Conservation (phyloP, 2,888 invertebrate genomes). For the Hirtodrosophila duncani region DNA sequence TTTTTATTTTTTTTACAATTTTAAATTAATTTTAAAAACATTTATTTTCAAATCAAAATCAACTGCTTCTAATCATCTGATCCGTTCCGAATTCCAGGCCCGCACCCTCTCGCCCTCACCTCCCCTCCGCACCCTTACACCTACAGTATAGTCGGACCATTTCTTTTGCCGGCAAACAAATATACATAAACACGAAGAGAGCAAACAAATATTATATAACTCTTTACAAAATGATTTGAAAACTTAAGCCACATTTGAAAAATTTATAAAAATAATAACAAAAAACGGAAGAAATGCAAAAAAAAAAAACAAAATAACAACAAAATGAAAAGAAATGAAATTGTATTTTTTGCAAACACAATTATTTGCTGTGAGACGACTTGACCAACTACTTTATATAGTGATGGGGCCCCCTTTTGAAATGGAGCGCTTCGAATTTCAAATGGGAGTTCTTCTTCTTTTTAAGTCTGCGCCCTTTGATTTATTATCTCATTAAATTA, state of each 20-base stretch:
- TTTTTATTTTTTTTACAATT: slow-evolving; percentile 38
- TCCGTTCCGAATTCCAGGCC: no score
- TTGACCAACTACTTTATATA: slow-evolving; percentile 58
- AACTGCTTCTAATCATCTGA: no score
- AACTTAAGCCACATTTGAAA: slow-evolving; percentile 10
- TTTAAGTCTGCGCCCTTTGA: slow-evolving; percentile 73
- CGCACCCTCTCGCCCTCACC: no score
- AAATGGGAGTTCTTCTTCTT: slow-evolving; percentile 35
- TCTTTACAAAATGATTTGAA: slow-evolving; percentile 26
- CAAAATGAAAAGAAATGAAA: slow-evolving; percentile 25
- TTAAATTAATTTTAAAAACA: no score
- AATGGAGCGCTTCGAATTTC: slow-evolving; percentile 13
- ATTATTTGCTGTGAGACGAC: slow-evolving; percentile 55
- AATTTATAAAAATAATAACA: slow-evolving; percentile 43
- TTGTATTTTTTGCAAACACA: slow-evolving; percentile 26
- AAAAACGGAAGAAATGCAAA: slow-evolving; percentile 24
- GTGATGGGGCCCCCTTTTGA: slow-evolving; percentile 64
- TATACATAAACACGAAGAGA: slow-evolving; percentile 26
- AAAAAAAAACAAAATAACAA: slow-evolving; percentile 42
- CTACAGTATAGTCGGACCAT: slow-evolving; percentile 1
- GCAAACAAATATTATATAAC: slow-evolving; percentile 34
- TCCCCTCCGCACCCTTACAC: slow-evolving; percentile 2
- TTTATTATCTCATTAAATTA: slow-evolving; percentile 74
- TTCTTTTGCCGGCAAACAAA: no score
- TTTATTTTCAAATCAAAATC: no score